Percentiles rank a stretch among this genome's conserved stretches.
Conservation (phyloP, 2,113 vertebrate genomes). For the Callipepla squamata region DNA sequence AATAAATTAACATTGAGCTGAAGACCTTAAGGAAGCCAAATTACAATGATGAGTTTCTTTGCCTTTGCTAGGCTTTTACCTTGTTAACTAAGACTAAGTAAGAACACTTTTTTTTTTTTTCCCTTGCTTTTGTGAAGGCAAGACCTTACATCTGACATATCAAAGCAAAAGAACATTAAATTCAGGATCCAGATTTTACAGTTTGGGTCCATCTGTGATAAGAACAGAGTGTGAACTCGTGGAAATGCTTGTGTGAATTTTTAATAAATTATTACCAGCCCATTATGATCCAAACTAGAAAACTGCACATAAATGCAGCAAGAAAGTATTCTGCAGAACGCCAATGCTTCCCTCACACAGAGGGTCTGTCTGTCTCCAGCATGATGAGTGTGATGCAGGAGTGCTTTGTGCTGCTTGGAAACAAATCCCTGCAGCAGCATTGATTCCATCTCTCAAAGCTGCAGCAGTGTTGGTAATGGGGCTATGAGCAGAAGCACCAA, state of each 20-base stretch:
- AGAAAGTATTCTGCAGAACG: neutral
- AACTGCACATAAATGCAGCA: neutral
- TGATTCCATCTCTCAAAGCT: neutral
- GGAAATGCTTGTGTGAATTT: slow-evolving; percentile 45
- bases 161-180: slow-evolving; percentile 50
- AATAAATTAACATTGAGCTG: neutral
- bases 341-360: neutral
- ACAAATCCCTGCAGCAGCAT: fast-evolving
- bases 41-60: neutral
- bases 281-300: neutral
- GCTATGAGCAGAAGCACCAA: neutral
- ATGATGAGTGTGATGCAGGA: neutral
- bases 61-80: neutral
- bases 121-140: neutral
- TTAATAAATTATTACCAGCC: slow-evolving; percentile 44
- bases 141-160: slow-evolving; percentile 9
- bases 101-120: neutral
- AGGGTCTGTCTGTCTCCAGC: neutral
- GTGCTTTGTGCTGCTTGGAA: neutral
- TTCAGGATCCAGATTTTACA: slow-evolving; percentile 52
- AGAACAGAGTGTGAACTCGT: slow-evolving; percentile 58
- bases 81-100: neutral
- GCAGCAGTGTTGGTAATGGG: neutral
- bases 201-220: slow-evolving; percentile 55
- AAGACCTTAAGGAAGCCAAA: neutral